These are phyloP conservation scores for Sphecodes monilicornis DNA, from an alignment of 2,888 invertebrate species.

Conservation along the genomic window DNA sequence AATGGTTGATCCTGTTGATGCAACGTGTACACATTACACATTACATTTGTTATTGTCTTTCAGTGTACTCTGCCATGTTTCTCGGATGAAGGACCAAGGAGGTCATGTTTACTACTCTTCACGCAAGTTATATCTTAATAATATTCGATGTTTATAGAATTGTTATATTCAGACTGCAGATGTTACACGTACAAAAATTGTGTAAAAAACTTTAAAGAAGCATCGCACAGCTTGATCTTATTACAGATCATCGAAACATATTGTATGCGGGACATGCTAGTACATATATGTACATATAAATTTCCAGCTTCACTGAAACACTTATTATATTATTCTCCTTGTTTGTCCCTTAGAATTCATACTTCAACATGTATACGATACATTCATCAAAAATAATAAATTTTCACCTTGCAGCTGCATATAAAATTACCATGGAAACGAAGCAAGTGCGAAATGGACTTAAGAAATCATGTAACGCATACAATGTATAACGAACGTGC, in stretches of 20 bases:
- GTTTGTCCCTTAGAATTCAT: neutral
- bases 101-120: too few species aligned
- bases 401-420: neutral
- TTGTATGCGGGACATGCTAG: neutral
- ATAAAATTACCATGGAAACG: too few species aligned
- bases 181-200: neutral
- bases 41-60: too few species aligned
- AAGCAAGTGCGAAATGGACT: neutral
- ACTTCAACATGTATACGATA: too few species aligned
- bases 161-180: neutral
- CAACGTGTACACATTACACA: too few species aligned
- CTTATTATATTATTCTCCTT: neutral
- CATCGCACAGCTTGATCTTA: neutral
- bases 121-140: neutral
- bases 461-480: neutral
- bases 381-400: neutral
- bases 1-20: too few species aligned
- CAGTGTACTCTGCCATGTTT: too few species aligned
- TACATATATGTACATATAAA: too few species aligned
- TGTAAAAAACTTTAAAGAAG: neutral
- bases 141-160: neutral
- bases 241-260: fast-evolving
- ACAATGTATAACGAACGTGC: too few species aligned
- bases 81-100: too few species aligned
- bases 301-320: neutral